Base-by-base conservation (phyloP, 2,113 vertebrate species). In the Pseudorhombus dupliciocellatus region DNA sequence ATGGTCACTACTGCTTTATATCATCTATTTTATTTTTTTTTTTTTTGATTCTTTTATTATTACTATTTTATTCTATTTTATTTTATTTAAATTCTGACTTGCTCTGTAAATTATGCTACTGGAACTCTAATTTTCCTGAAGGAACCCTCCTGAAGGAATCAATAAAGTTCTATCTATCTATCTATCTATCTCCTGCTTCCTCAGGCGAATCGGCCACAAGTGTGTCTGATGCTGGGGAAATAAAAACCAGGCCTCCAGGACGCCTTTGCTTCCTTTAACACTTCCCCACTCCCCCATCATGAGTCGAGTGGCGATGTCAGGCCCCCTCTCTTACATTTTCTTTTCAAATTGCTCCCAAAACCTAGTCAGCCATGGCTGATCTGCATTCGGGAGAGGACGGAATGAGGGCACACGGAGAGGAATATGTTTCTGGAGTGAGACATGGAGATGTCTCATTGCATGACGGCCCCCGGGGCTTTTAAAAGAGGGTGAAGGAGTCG, bases 321-420 rank as follows among this genome's bases (percentile, higher is more conserved):
- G 18, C 62, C 42, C 42, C 63, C 42, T 34, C 63, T 75, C 77
- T 81, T 73, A 55, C 54, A 37, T 80, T 84, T 54, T 69, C 59
- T 80, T 84, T 54, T 69, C 59, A 84, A 74, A 83, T 84, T 72
- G 80, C 73, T 78, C 66, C 75, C 12, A n/a, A 73, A 84, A 87
- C 50, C 74, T 48, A 79, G 70, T 58, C 80, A 79, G 71, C 79
- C 77, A 11, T 81, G 56, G 75, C 73, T 5, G 62, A 79, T 68
- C 66, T 79, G 77, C 72, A 73, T 66, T 58, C 3, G 30, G 65
- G 58, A 51, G 69, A 77, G 81, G 79, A 79, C 46, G 12, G 70
- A 79, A 73, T 44, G 76, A 86, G 85, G 79, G 70, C 84, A 70
- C 59, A 20, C 5, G 5, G 62, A 69, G 51, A 73, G 74, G 63